These are phyloP conservation scores for Serinus canaria DNA, from an alignment of 2,113 vertebrate species.

Conservation along the genomic window DNA sequence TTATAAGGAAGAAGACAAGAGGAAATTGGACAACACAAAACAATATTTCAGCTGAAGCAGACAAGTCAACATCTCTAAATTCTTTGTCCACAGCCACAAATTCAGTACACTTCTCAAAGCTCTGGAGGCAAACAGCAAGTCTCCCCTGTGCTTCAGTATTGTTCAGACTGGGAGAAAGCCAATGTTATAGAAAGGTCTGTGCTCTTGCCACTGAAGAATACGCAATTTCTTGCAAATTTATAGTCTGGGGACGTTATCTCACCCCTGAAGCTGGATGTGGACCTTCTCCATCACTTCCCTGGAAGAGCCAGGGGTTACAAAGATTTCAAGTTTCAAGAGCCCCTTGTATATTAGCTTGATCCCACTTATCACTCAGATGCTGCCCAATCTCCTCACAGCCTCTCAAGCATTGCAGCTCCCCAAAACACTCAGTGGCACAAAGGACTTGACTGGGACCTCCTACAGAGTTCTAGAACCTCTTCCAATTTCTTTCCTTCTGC, in stretches of 20 bases:
- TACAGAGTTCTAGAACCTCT: neutral
- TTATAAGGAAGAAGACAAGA: neutral
- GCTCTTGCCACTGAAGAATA: neutral
- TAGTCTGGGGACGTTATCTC: neutral
- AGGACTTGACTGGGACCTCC: neutral
- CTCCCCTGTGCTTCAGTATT: neutral
- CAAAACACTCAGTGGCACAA: accelerated
- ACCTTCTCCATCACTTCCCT: neutral
- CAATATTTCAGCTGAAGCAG: neutral
- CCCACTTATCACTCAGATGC: accelerated
- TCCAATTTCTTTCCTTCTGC: neutral
- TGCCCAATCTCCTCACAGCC: neutral
- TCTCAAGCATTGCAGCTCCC: neutral
- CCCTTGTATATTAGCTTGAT: neutral
- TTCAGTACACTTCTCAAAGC: neutral
- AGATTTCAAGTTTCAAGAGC: neutral
- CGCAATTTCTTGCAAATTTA: neutral
- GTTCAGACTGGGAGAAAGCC: neutral
- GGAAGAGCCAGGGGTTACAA: too few species aligned
- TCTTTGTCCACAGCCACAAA: neutral
- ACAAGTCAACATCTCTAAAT: neutral
- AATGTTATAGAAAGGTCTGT: neutral
- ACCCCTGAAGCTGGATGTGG: neutral
- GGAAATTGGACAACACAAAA: neutral
- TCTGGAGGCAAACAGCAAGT: neutral